Evolutionary conservation across 1,140 invertebrate species (phyloP).

Genomic region (Drosophila equinoxialis): DNA sequence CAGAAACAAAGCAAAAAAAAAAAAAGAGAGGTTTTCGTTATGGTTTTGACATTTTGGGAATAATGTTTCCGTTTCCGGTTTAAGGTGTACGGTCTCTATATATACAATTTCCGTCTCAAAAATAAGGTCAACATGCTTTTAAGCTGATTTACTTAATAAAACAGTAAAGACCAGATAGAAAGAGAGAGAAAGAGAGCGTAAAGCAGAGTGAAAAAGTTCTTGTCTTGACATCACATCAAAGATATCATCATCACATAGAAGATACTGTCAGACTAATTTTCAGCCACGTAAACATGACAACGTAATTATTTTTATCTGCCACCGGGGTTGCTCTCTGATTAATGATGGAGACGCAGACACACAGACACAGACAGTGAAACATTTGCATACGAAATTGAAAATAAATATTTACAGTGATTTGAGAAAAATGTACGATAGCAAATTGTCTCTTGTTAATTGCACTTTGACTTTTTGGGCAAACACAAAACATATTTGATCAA

Average conservation of each 20-base stretch:
- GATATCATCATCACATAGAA: constrained; percentile 41
- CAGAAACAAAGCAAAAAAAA: constrained; percentile 55
- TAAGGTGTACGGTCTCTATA: constrained; percentile 66
- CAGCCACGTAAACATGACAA: constrained; percentile 77
- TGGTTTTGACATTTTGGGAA: constrained; percentile 80
- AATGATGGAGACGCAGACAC: constrained; percentile 44
- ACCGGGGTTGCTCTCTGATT: constrained; percentile 49
- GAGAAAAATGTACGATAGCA: constrained; percentile 28
- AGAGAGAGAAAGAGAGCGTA: background rate
- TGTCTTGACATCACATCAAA: constrained; percentile 62
- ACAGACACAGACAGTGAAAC: constrained; percentile 34
- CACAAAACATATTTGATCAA: background rate
- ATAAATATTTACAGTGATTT: constrained; percentile 75
- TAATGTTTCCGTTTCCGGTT: constrained; percentile 80
- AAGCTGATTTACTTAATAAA: constrained; percentile 57
- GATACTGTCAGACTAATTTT: constrained; percentile 78
- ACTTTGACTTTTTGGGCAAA: constrained; percentile 73
- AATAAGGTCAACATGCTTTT: constrained; percentile 69
- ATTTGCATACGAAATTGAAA: constrained; percentile 80
- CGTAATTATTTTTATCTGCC: constrained; percentile 73
- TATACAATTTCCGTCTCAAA: constrained; percentile 63
- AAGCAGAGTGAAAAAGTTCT: constrained; percentile 11
- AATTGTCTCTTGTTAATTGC: constrained; percentile 59
- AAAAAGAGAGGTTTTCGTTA: constrained; percentile 64
- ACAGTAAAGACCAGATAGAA: constrained; percentile 20